Evolutionary conservation across 2,797 vertebrate genomes (phyloP).

Genomic region (Neostethus bicornis): DNA sequence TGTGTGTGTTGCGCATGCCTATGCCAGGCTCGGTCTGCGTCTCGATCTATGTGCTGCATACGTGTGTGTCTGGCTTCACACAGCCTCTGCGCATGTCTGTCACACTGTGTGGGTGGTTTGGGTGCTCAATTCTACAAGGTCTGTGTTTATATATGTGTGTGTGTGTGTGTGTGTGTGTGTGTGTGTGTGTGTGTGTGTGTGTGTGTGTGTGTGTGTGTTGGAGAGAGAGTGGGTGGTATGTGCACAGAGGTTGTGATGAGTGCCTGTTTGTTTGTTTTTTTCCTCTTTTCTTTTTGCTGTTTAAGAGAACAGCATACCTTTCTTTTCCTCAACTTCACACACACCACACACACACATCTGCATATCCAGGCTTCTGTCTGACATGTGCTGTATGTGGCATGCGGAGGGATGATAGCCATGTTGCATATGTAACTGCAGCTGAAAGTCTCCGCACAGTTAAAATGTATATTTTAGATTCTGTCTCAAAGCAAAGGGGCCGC

Average conservation of each 20-base stretch:
- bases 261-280: slow-evolving; percentile 74
- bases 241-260: slow-evolving; percentile 69
- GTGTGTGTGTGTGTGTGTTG: slow-evolving; percentile 15
- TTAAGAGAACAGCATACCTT: slow-evolving; percentile 46
- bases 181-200: slow-evolving; percentile 45
- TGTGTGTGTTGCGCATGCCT: slow-evolving; percentile 45
- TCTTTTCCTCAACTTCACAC: slow-evolving; percentile 22
- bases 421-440: slow-evolving; percentile 5
- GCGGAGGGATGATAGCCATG: slow-evolving; percentile 19
- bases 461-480: slow-evolving; percentile 8
- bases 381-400: slow-evolving; percentile 12
- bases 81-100: slow-evolving; percentile 69
- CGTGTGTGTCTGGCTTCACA: slow-evolving; percentile 67
- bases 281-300: slow-evolving; percentile 45
- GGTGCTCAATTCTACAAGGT: slow-evolving; percentile 67
- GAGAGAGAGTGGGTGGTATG: slow-evolving; percentile 53
- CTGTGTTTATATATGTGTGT: slow-evolving; percentile 25
- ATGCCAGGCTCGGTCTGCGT: slow-evolving; percentile 53
- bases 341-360: slow-evolving; percentile 40
- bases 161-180: slow-evolving; percentile 12
- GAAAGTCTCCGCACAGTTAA: background rate
- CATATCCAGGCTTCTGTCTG: slow-evolving; percentile 17
- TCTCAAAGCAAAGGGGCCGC: slow-evolving; percentile 5
- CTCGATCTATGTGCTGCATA: slow-evolving; percentile 71
- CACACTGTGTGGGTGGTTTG: slow-evolving; percentile 72